Evolutionary conservation across 2,113 vertebrate genomes (phyloP), one percentile per base, ranked within the genome.

Genomic region (Eonycteris spelaea): DNA sequence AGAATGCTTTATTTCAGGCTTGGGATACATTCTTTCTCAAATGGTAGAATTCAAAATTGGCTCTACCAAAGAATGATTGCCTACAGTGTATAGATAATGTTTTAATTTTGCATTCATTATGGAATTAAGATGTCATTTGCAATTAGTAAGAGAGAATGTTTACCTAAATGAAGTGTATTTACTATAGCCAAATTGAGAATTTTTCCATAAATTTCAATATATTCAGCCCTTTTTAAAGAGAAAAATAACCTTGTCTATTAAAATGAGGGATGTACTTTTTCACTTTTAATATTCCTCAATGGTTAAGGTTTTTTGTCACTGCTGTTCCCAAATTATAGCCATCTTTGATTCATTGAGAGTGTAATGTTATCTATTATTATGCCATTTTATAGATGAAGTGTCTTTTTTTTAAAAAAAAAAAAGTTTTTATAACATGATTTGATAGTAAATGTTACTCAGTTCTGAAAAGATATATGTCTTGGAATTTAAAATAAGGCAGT

Each of bases 21-120:
- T 74, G 38, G 14, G 18, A 21, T 59, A 3, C 38, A 48, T 80
- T 79, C 74, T 96, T 93, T 82, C 55, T 96, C 84, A 96, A 97
- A 74, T 55, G 26, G 22, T 26, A 16, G 30, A 92, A 86, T 57
- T 77, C 15, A 87, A 95, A 83, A 71, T 33, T 38, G 55, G 14
- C 26, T 55, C 5, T 38, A 48, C 59, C 67, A 91, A 14, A 85
- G 35, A 77, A 68, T 73, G 38, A 18, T 55, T 70, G 10, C 3
- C 21, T 48, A 21, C 26, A 21, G 19, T 38, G 13, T 33, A 55
- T 35, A 59, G 7, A 45, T 38, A 43, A 28, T 48, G 26, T 48
- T 79, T 85, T 71, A 79, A 59, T 86, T 78, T n/a, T 22, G 8
- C 14, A 22, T 75, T 22, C 51, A 53, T 90, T 87, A 4, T 16